Conservation (phyloP, 2,888 invertebrate species). For the Xanthorhoe designata region DNA sequence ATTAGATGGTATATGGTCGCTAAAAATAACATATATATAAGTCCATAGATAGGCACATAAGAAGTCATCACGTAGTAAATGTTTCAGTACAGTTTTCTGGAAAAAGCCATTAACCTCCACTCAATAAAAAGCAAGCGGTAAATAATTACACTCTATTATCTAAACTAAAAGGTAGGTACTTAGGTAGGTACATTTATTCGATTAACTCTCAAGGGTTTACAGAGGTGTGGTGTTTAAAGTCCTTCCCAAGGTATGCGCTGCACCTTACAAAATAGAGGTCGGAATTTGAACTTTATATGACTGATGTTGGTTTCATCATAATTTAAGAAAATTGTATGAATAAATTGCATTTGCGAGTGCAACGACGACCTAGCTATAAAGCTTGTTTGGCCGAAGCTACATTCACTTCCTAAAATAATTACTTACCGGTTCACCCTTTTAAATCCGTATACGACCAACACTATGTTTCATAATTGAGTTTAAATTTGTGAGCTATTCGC, state of each 20-base stretch:
- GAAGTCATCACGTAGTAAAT: too few species aligned
- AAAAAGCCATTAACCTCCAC: too few species aligned
- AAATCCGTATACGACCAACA: conserved; percentile 35
- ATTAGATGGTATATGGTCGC: too few species aligned
- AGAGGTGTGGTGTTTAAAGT: conserved; percentile 5
- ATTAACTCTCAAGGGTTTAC: too few species aligned
- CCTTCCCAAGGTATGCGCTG: conserved; percentile 16
- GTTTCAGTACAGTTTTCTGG: too few species aligned
- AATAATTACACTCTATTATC: too few species aligned
- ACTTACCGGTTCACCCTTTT: conserved; percentile 51
- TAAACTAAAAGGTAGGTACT: too few species aligned
- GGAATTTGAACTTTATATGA: conserved; percentile 20
- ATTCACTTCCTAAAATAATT: conserved; percentile 51
- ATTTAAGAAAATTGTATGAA: conserved; percentile 1
- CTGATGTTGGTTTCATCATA: conserved; percentile 5
- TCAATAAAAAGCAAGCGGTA: too few species aligned
- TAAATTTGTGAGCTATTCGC: conserved; percentile 37
- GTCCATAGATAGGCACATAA: too few species aligned
- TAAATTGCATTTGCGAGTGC: background rate
- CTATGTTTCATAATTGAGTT: conserved; percentile 26
- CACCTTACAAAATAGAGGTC: conserved; percentile 22
- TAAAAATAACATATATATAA: too few species aligned
- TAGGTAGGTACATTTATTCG: too few species aligned
- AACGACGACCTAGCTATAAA: conserved; percentile 3
- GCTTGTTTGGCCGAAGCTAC: conserved; percentile 29